Evolutionary conservation across 2,888 invertebrate species (phyloP).

Genomic region (Eristalis intricaria): DNA sequence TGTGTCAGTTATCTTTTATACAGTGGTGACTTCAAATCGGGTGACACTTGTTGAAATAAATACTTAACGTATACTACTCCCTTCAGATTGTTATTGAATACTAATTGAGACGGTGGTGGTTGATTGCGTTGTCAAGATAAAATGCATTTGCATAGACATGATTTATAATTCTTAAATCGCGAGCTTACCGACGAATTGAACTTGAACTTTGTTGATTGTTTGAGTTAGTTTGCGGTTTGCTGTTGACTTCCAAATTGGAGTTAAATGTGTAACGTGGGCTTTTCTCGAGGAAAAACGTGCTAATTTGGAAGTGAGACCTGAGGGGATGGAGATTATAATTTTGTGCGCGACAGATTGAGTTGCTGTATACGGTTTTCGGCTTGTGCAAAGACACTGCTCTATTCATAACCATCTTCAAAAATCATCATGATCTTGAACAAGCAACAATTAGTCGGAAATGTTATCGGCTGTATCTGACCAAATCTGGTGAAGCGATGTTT

Average conservation of each 20-base stretch:
- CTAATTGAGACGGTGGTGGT: conserved; percentile 24
- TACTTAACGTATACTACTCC: conserved; percentile 9
- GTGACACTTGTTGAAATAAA: conserved; percentile 52
- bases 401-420: neutral
- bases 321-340: neutral
- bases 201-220: conserved; percentile 33
- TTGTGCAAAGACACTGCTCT: neutral
- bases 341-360: neutral
- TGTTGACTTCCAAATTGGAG: conserved; percentile 15
- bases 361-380: neutral
- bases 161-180: neutral
- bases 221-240: neutral
- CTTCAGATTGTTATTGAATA: conserved; percentile 47
- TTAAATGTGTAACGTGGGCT: conserved; percentile 14
- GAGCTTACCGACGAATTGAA: conserved; percentile 22
- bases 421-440: neutral
- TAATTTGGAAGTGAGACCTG: neutral
- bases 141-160: neutral
- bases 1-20: conserved; percentile 24
- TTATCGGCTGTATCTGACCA: neutral
- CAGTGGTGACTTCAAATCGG: conserved; percentile 37
- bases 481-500: neutral
- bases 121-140: neutral
- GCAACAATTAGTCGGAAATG: neutral
- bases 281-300: conserved; percentile 7